Evolutionary conservation across 1,140 invertebrate species (phyloP).

Genomic region (Platyura marginata): DNA sequence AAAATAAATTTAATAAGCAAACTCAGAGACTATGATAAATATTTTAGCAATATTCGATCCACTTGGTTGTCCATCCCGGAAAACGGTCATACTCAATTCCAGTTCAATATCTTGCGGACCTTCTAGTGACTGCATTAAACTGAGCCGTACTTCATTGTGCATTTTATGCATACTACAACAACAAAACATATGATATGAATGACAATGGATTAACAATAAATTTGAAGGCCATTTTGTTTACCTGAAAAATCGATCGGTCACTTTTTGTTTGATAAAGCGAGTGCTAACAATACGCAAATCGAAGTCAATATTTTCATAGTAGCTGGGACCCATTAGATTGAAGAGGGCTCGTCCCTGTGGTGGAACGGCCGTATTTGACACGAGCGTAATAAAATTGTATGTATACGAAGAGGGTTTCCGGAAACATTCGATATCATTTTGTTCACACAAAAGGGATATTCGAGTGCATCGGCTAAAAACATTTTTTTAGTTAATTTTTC

Average conservation of each 20-base stretch:
- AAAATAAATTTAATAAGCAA: constrained; percentile 22
- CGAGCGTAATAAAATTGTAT: constrained; percentile 81
- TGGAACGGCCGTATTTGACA: constrained; percentile 62
- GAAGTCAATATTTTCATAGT: constrained; percentile 49
- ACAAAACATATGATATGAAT: not conserved
- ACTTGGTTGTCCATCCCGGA: constrained; percentile 40
- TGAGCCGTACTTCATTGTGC: constrained; percentile 49
- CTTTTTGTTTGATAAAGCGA: constrained; percentile 34
- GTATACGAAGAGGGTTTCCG: constrained; percentile 64
- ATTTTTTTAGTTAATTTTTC: not conserved
- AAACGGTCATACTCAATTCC: constrained; percentile 72
- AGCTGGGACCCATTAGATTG: constrained; percentile 64
- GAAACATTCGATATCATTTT: constrained; percentile 48
- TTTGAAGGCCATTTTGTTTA: constrained; percentile 15
- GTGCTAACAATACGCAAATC: constrained; percentile 46
- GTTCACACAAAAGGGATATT: constrained; percentile 40
- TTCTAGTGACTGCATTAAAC: constrained; percentile 45
- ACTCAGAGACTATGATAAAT: constrained; percentile 68
- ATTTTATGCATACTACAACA: constrained; percentile 27
- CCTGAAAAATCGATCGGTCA: constrained; percentile 46
- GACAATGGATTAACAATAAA: not conserved
- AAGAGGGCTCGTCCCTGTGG: constrained; percentile 45
- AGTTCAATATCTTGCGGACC: constrained; percentile 83
- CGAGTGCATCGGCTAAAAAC: constrained; percentile 48
- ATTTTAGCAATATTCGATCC: constrained; percentile 70